A percentile compares a stretch with the other conserved stretches of the same genome.
phyloP scores from a whole-genome alignment of 2,888 invertebrate genomes.

The Plagodis pulveraria region DNA sequence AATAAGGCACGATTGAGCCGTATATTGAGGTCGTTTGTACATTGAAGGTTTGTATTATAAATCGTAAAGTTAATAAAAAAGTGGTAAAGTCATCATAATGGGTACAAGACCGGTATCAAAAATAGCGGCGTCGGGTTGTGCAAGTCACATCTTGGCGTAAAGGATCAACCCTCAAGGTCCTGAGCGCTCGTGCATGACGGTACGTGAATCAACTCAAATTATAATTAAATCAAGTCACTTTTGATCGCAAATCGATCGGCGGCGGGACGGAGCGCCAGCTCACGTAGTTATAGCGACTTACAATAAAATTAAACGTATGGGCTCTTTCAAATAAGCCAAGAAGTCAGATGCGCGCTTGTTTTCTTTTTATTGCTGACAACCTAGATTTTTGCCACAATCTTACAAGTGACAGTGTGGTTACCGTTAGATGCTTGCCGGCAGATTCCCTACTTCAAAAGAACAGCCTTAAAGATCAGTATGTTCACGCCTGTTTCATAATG shows the following conservation, averaged over 20 bases:
- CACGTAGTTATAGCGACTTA: background rate
- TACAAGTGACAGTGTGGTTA: no score
- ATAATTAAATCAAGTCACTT: slow-evolving; percentile 52
- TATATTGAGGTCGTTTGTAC: slow-evolving; percentile 28
- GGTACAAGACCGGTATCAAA: slow-evolving; percentile 53
- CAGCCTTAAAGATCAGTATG: no score
- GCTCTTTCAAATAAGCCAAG: no score
- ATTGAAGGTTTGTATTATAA: slow-evolving; percentile 43
- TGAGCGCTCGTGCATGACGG: slow-evolving; percentile 68
- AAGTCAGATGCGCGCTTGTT: no score
- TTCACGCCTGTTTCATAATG: no score
- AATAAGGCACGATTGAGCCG: slow-evolving; percentile 20
- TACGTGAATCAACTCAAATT: slow-evolving; percentile 65
- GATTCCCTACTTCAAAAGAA: no score
- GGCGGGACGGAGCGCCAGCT: slow-evolving; percentile 21
- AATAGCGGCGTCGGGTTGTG: slow-evolving; percentile 71
- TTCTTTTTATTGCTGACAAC: no score
- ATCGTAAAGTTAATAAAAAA: slow-evolving; percentile 48
- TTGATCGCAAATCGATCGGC: slow-evolving; percentile 43
- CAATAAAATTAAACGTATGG: no score
- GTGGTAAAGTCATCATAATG: slow-evolving; percentile 50
- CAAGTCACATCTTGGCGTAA: slow-evolving; percentile 76
- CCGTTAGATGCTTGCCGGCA: no score
- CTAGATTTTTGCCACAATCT: no score
- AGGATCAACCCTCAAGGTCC: slow-evolving; percentile 74